Base-by-base conservation (phyloP, 2,888 invertebrate genomes). In the Rugalucina vietnamica region DNA sequence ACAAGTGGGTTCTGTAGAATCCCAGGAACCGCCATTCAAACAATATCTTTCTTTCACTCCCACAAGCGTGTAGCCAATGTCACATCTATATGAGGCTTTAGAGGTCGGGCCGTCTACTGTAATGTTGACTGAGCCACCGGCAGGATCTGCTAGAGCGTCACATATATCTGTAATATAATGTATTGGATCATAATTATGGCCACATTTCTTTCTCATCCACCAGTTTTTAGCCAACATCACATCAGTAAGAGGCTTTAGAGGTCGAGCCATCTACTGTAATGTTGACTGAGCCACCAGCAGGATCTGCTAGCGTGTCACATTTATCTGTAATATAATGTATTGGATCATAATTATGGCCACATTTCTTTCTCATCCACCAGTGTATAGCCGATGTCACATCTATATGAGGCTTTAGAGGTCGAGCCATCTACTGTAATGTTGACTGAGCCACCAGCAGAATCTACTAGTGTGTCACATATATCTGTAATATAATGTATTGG, bases 21-120 rank as follows among this genome's bases (percentile, higher is more conserved):
- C 69, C 76, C 76, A 76, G n/a, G 76, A 10, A 5, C 76, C 76
- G 14, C 57, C 76, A 65, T 39, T 54, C 4, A 50, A 29, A n/a
- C 76, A 57, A 1, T 34, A 43, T 60, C 57, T 76, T 27, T 57
- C 32, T 65, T 54, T 39, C 14, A 34, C 39, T 3, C 76, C 76
- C 18, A 36, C 57, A 10, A 76, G 5, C 5, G 43, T 76, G 43
- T 49, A 43, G 1, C 69, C 76, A n/a, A 8, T 18, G 69, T 69
- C n/a, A 43, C 76, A 76, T 5, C 21, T 69, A 36, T 57, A 76
- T 18, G 76, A 43, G 3, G 72, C 72, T 49, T 72, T 39, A 8
- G 72, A 43, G 3, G 73, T 57, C 8, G 43, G 36, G 1, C 57
- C 79, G 10, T 29, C 24, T 32, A 21, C 73, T 21, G 65, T 21